phyloP scores from a whole-genome alignment of 2,113 vertebrate species.

The Corvus moneduloides region DNA sequence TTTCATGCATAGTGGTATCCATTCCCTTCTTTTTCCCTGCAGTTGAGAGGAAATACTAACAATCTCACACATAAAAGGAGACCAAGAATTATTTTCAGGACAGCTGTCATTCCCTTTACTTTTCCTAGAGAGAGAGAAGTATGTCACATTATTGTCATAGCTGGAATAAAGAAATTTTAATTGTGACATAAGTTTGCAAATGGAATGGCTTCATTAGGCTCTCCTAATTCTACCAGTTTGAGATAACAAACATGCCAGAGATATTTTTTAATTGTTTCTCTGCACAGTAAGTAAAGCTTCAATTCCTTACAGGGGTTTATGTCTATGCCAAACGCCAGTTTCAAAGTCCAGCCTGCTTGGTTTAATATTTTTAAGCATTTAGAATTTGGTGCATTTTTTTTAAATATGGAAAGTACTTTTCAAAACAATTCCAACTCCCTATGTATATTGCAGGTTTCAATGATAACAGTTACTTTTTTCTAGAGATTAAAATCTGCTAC shows the following conservation, averaged over 20 bases:
- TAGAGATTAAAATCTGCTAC: not conserved
- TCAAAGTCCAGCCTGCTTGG: not conserved
- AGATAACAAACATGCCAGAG: not conserved
- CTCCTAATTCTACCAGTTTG: not conserved
- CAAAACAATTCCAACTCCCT: not conserved
- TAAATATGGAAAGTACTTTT: not conserved
- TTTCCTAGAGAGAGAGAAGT: not conserved
- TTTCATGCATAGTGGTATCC: not conserved
- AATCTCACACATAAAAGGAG: not conserved
- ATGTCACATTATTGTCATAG: not conserved
- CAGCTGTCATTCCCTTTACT: not conserved
- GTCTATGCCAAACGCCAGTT: not conserved
- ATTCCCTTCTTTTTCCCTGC: not conserved
- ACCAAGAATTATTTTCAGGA: not conserved
- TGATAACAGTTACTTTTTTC: not conserved
- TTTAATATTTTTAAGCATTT: not conserved
- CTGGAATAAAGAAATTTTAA: not conserved
- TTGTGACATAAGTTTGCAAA: not conserved
- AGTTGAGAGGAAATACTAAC: not conserved
- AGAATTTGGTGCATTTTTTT: not conserved
- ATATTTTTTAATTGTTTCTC: not conserved
- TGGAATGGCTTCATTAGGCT: not conserved
- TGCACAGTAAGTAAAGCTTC: not conserved
- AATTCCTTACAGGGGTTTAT: not conserved
- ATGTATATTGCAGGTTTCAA: not conserved